Evolutionary conservation across 2,113 vertebrate genomes (phyloP).

Genomic region (Burhinus oedicnemus): DNA sequence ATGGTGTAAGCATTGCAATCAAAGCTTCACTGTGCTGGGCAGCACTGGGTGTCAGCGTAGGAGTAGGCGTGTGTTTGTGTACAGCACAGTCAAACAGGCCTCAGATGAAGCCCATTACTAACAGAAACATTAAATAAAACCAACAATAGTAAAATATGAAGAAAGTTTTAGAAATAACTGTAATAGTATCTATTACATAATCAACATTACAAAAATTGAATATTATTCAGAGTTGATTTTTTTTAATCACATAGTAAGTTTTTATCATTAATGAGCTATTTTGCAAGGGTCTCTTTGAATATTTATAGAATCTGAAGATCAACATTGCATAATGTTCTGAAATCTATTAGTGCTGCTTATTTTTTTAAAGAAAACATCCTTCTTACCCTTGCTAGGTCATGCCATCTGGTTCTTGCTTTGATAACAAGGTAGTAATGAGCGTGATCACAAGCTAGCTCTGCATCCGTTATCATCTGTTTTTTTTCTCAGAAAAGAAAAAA

Average conservation of each 20-base stretch:
- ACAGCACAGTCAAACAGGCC: background rate
- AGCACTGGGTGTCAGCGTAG: background rate
- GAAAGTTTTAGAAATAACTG: background rate
- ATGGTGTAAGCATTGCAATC: background rate
- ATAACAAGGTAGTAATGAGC: constrained; percentile 80
- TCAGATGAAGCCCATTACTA: background rate
- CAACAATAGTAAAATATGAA: background rate
- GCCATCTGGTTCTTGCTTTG: constrained; percentile 82
- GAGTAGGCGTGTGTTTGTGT: background rate
- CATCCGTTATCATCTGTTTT: constrained; percentile 60
- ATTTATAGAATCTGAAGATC: constrained; percentile 61
- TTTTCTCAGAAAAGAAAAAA: constrained; percentile 66
- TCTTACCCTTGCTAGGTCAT: constrained; percentile 82
- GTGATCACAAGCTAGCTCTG: constrained; percentile 80
- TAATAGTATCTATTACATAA: background rate
- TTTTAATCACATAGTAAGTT: constrained; percentile 23
- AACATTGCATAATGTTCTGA: constrained; percentile 50
- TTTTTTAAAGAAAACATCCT: constrained; percentile 45
- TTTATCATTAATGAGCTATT: constrained; percentile 64
- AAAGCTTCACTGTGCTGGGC: background rate
- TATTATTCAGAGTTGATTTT: background rate
- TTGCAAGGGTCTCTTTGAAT: constrained; percentile 34
- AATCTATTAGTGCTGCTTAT: constrained; percentile 50
- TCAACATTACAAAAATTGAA: background rate
- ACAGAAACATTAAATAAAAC: background rate